Conservation (phyloP, 2,888 invertebrate species). For the Chrysotoxum bicinctum region DNA sequence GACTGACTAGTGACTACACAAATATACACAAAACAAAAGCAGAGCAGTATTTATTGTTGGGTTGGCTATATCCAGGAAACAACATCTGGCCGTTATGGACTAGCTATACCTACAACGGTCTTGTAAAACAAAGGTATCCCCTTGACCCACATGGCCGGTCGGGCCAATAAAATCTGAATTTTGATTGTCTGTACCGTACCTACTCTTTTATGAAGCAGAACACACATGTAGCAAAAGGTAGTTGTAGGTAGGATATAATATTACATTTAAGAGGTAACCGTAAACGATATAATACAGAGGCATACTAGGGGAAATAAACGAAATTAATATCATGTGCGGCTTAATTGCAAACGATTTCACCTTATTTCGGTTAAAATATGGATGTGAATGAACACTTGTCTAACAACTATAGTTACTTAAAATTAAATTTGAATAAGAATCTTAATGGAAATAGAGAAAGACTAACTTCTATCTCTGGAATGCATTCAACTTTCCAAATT, state of each 20-base stretch:
- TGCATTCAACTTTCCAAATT: too few species aligned
- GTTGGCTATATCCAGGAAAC: constrained; percentile 59
- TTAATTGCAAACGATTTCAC: constrained; percentile 61
- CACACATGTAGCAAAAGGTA: constrained; percentile 30
- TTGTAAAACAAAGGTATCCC: constrained; percentile 39
- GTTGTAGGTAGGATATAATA: constrained; percentile 4
- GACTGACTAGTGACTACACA: neutral
- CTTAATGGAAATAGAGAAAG: too few species aligned
- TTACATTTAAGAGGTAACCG: constrained; percentile 43
- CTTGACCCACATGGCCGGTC: constrained; percentile 64
- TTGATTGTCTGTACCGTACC: constrained; percentile 61
- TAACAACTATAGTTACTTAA: constrained; percentile 3
- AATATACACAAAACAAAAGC: constrained; percentile 52
- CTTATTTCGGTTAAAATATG: constrained; percentile 26
- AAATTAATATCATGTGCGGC: constrained; percentile 66
- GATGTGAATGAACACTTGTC: neutral
- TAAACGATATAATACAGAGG: constrained; percentile 25
- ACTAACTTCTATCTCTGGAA: too few species aligned
- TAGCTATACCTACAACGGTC: constrained; percentile 19
- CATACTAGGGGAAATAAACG: constrained; percentile 33
- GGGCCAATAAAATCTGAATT: constrained; percentile 69
- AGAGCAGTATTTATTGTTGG: constrained; percentile 61
- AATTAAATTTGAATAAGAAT: neutral
- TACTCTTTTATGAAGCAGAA: constrained; percentile 32
- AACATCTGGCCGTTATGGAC: constrained; percentile 72